Evolutionary conservation across 2,797 vertebrate species (phyloP).

Genomic region (Lutjanus argentimaculatus): DNA sequence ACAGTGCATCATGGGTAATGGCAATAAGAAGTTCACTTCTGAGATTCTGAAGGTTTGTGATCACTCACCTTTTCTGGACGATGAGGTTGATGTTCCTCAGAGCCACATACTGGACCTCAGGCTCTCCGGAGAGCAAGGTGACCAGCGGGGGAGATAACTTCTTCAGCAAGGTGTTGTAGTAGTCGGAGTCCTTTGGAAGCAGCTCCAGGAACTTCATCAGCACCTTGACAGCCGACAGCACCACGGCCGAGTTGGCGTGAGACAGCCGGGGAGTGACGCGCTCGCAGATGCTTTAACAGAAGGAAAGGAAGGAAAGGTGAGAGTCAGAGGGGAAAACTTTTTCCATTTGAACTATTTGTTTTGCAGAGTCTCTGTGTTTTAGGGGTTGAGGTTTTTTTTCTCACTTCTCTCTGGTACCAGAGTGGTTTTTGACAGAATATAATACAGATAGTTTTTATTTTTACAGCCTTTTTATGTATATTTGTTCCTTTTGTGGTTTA

Average conservation of each 20-base stretch:
- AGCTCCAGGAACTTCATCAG: slow-evolving; percentile 99
- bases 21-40: background rate
- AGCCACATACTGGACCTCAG: slow-evolving; percentile 98
- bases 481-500: no score
- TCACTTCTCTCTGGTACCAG: no score
- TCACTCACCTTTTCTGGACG: slow-evolving; percentile 95
- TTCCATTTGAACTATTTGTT: no score
- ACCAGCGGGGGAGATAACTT: slow-evolving; percentile 97
- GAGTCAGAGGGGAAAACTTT: background rate
- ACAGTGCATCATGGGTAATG: background rate
- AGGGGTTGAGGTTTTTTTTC: no score
- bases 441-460: no score
- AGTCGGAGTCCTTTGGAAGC: slow-evolving; percentile 96
- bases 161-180: slow-evolving; percentile 98
- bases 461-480: no score
- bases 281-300: slow-evolving; percentile 92
- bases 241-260: slow-evolving; percentile 98
- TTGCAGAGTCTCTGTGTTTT: no score
- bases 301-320: background rate
- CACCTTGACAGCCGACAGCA: slow-evolving; percentile 98
- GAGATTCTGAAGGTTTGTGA: background rate
- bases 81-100: slow-evolving; percentile 99
- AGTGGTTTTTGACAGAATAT: no score
- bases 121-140: slow-evolving; percentile 96
- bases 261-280: slow-evolving; percentile 97